phyloP scores from a whole-genome alignment of 2,113 vertebrate genomes.

The Passer montanus region DNA sequence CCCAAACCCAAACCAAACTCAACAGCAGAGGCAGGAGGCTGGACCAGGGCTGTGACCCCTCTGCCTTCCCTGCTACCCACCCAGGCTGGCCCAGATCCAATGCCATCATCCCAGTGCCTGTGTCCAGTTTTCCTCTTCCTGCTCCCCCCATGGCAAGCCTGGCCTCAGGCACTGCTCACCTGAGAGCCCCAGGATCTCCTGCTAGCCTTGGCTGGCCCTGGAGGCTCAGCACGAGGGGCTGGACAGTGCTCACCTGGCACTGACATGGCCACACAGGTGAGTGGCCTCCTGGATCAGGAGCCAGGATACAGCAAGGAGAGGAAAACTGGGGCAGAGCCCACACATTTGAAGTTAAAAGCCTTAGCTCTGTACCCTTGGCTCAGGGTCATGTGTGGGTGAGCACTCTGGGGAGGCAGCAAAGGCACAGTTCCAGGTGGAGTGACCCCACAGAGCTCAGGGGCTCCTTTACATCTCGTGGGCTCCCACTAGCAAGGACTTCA shows the following conservation, averaged over 20 bases:
- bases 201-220: not conserved
- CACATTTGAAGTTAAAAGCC: fast-evolving
- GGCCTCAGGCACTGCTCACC: not conserved
- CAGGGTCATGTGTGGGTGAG: not conserved
- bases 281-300: not conserved
- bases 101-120: not conserved
- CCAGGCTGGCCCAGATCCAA: not conserved
- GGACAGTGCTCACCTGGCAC: no score
- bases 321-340: not conserved
- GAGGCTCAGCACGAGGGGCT: not conserved
- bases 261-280: fast-evolving
- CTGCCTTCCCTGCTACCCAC: not conserved
- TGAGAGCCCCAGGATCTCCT: not conserved
- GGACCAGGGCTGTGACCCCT: not conserved
- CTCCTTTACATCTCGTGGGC: not conserved
- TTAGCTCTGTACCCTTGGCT: not conserved
- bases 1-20: not conserved
- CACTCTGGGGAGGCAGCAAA: not conserved
- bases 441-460: not conserved
- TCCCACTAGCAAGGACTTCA: not conserved
- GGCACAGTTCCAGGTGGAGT: not conserved
- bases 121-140: fast-evolving
- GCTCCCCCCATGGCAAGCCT: not conserved
- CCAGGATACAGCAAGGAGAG: not conserved
- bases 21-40: not conserved